Evolutionary conservation across 2,113 vertebrate species (phyloP).

Genomic region (Malurus alboscapulatus): DNA sequence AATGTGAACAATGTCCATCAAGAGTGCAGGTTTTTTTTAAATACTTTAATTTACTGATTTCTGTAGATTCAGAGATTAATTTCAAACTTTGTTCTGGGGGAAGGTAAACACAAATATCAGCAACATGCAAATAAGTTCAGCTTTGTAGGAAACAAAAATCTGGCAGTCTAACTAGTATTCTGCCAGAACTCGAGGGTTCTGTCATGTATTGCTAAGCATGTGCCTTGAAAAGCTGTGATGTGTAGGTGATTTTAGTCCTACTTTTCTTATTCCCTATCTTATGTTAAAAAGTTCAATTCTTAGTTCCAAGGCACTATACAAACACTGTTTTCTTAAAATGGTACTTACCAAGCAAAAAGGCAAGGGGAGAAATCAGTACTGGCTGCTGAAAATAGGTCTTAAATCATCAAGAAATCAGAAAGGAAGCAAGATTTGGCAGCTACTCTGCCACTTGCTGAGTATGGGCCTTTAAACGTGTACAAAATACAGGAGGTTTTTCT

Average conservation of each 20-base stretch:
- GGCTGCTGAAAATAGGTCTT: slow-evolving; percentile 50
- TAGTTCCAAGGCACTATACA: slow-evolving; percentile 6
- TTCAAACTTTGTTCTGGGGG: not conserved
- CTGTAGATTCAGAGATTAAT: not conserved
- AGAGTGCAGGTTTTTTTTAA: not conserved
- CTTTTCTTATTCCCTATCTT: not conserved
- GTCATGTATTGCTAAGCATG: not conserved
- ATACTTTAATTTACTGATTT: not conserved
- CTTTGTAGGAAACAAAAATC: not conserved
- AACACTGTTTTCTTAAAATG: slow-evolving; percentile 40
- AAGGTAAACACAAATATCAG: not conserved
- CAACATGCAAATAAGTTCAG: not conserved
- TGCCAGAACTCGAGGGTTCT: not conserved
- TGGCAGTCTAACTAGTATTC: not conserved
- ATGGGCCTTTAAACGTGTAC: not conserved
- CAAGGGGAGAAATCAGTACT: not conserved
- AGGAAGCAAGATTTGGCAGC: slow-evolving; percentile 48
- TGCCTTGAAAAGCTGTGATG: not conserved
- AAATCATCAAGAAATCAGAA: slow-evolving; percentile 58
- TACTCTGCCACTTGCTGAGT: slow-evolving; percentile 48
- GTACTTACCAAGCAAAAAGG: slow-evolving; percentile 14
- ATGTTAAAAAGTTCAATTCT: not conserved
- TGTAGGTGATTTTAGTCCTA: not conserved
- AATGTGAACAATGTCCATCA: not conserved
- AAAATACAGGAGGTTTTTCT: slow-evolving; percentile 43